These are phyloP conservation scores for Cephus cinctus DNA, from an alignment of 1,140 invertebrate species.

Conservation along the genomic window DNA sequence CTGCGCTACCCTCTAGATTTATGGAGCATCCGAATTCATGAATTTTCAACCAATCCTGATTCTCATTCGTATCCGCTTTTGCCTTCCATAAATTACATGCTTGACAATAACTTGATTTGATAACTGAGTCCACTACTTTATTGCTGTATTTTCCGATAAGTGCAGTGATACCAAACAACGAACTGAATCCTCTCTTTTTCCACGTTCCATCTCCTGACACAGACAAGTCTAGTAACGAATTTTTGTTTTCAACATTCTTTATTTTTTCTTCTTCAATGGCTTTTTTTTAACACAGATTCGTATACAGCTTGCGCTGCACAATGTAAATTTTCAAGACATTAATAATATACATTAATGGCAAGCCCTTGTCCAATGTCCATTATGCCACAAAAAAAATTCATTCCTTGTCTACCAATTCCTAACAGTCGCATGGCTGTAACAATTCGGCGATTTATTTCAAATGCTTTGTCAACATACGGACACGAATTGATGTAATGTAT, in stretches of 20 bases:
- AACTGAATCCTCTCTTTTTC: conserved; percentile 18
- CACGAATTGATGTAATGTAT: conserved; percentile 18
- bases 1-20: conserved; percentile 9
- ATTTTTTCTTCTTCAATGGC: conserved; percentile 18
- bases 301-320: conserved; percentile 7
- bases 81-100: conserved; percentile 9
- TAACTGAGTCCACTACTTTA: conserved; percentile 9
- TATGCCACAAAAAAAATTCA: conserved; percentile 24
- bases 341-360: conserved; percentile 15
- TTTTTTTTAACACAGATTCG: conserved; percentile 12
- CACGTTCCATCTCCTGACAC: conserved; percentile 15
- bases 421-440: conserved; percentile 26
- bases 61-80: conserved; percentile 4
- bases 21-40: conserved; percentile 5
- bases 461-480: conserved; percentile 14
- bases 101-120: conserved; percentile 12
- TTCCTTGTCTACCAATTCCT: conserved; percentile 23
- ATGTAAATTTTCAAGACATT: conserved; percentile 16
- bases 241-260: conserved; percentile 31
- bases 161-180: conserved; percentile 13
- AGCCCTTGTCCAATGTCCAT: conserved; percentile 28
- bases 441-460: conserved; percentile 24
- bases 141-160: conserved; percentile 10
- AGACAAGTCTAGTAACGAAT: conserved; percentile 21
- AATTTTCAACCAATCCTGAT: conserved; percentile 6